These are phyloP conservation scores for Cephalopachus bancanus DNA, from an alignment of 2,797 vertebrate genomes.

Conservation along the genomic window DNA sequence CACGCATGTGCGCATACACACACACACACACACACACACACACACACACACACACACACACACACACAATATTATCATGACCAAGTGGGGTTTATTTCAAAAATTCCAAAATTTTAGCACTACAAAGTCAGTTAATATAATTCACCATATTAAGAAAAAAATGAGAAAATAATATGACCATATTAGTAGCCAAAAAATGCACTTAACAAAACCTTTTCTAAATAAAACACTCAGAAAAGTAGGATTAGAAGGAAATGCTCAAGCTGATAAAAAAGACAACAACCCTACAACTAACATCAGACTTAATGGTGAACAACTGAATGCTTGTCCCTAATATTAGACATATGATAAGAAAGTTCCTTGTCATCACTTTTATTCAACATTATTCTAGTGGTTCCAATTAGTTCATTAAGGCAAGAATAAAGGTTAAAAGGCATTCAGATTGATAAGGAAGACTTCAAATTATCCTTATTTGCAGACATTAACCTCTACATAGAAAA, in stretches of 20 bases:
- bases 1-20: too few relatives aligned
- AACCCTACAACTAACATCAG: background rate
- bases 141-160: background rate
- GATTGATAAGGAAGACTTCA: background rate
- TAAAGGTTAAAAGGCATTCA: background rate
- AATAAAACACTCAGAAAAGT: background rate
- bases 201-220: background rate
- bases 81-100: background rate
- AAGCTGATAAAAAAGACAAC: background rate
- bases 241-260: background rate
- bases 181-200: background rate
- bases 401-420: background rate
- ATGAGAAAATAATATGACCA: background rate
- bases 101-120: background rate
- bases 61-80: background rate
- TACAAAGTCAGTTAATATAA: background rate
- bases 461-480: background rate
- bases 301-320: background rate
- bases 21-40: background rate
- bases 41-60: too few relatives aligned
- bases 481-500: background rate
- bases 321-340: background rate
- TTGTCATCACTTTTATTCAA: background rate
- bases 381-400: background rate
- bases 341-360: background rate